Base-by-base conservation (phyloP, 2,797 vertebrate species). In the Chaetodon trifasciatus region DNA sequence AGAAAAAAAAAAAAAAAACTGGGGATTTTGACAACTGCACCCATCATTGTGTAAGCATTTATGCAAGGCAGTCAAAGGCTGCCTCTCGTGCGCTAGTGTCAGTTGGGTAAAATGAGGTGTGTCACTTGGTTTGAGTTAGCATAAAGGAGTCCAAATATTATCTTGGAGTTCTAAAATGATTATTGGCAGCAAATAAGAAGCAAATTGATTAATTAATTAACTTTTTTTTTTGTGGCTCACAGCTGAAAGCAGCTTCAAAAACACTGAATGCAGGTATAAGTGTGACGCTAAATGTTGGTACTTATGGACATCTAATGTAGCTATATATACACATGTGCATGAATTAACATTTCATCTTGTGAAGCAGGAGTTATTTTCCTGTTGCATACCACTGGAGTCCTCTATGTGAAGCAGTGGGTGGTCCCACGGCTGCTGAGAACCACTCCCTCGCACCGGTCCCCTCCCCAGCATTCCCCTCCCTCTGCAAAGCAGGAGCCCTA, bases 401-500 rank as follows among this genome's bases (percentile, higher is more conserved):
- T 86, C 46, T 53, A 16, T 78, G 74, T 79, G 81, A 76, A 88
- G 62, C 77, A 82, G 88, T 94, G 92, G 95, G 94, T 95, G 92
- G 95, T 93, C 92, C 91, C 80, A 85, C 2, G 23, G 49, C 82
- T 64, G 76, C 79, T 11, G 69, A 70, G 85, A 91, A 89, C 95
- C 94, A 96, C 95, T 95, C 96, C 96, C 93, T 92, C 63, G 11
- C 82, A 84, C 85, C 24, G 66, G 70, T 89, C 79, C 85, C 90
- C 90, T 89, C 92, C 94, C 92, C 90, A 86, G 78, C 62, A 70
- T 82, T 82, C 82, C 91, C 93, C 95, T 90, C 93, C 94, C 89
- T 91, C 84, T 90, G 87, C 80, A 89, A 90, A 88, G 80, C 91
- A 96, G 93, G 93, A 95, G 92, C 91, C 90, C 88, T 91, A 91